Evolutionary conservation across 2,113 vertebrate species (phyloP).

Genomic region (Colius striatus): DNA sequence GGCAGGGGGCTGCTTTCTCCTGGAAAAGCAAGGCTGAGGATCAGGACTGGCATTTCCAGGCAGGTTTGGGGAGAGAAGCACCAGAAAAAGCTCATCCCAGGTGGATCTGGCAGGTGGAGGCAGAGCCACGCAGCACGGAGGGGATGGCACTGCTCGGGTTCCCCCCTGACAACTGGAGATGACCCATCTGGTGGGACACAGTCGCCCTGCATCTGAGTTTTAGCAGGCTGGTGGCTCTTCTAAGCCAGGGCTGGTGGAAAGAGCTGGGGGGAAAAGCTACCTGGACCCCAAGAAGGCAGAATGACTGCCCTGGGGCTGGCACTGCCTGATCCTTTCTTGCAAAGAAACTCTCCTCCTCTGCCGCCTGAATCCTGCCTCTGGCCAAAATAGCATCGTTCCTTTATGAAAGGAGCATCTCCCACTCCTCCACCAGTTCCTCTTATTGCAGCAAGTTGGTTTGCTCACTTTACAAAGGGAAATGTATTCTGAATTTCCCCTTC

Average conservation of each 20-base stretch:
- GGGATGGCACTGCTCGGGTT: neutral
- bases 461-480: slow-evolving; percentile 75
- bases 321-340: neutral
- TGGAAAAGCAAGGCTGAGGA: slow-evolving; percentile 15
- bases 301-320: accelerated
- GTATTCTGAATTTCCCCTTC: slow-evolving; percentile 77
- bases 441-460: slow-evolving; percentile 70
- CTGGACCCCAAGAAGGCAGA: neutral
- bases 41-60: neutral
- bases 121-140: accelerated
- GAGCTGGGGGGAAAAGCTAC: neutral
- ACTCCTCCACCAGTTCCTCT: slow-evolving; percentile 20
- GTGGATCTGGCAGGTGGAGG: accelerated
- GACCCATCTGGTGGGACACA: accelerated
- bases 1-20: slow-evolving; percentile 7
- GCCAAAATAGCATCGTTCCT: neutral
- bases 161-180: accelerated
- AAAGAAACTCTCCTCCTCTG: neutral
- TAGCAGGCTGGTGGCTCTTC: neutral
- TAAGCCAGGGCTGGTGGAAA: neutral
- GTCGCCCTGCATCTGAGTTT: neutral
- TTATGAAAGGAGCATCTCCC: slow-evolving; percentile 24
- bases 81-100: neutral
- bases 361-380: neutral
- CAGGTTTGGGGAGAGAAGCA: neutral